Conservation (phyloP, 2,113 vertebrate genomes). For the Etia nguti region DNA sequence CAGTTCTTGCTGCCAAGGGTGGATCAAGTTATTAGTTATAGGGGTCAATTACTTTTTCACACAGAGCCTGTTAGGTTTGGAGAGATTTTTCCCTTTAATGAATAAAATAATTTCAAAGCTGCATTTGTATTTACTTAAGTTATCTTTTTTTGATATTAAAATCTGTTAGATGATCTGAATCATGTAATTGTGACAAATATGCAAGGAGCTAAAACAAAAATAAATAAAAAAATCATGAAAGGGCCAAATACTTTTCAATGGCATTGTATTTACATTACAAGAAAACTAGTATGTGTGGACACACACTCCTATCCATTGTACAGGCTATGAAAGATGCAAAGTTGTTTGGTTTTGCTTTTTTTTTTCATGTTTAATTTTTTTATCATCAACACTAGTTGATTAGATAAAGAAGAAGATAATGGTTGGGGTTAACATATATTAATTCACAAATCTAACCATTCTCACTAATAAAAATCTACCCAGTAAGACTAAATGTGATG, state of each 20-base stretch:
- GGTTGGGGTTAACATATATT: neutral
- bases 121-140: neutral
- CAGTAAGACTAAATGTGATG: neutral
- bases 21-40: neutral
- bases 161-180: neutral
- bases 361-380: no score
- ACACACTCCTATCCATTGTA: neutral
- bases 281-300: neutral
- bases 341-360: neutral
- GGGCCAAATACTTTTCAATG: neutral
- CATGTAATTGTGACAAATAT: neutral
- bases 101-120: neutral
- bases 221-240: rapidly evolving
- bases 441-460: neutral
- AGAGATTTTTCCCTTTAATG: neutral
- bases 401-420: neutral
- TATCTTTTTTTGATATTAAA: neutral
- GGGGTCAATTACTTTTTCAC: neutral
- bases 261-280: neutral
- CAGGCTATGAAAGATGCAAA: neutral
- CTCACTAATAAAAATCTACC: neutral
- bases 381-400: neutral
- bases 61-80: neutral
- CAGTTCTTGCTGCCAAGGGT: neutral
- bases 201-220: neutral